Percentiles rank a stretch among this genome's conserved stretches.
phyloP scores from a whole-genome alignment of 2,888 invertebrate species.

The Himalopsyche kuldschensis region DNA sequence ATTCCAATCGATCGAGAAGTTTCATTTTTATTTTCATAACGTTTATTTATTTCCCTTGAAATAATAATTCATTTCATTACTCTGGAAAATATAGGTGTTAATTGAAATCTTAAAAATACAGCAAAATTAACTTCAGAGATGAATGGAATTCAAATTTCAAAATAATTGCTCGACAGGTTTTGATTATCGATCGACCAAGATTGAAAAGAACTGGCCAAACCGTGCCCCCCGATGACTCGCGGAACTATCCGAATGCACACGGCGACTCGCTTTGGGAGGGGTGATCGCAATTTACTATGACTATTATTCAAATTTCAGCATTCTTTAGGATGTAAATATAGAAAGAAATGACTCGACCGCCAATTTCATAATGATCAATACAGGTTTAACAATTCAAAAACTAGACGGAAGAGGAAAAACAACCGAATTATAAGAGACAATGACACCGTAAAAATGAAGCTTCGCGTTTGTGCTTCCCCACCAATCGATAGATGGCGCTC shows the following conservation, averaged over 20 bases:
- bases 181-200: slow-evolving; percentile 20
- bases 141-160: background rate
- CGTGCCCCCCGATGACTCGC: background rate
- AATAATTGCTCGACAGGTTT: background rate
- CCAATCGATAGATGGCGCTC: slow-evolving; percentile 64
- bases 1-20: background rate
- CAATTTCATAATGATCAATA: background rate
- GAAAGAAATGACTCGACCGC: background rate
- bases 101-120: no score
- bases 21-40: no score
- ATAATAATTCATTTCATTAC: no score
- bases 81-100: no score
- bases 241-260: background rate
- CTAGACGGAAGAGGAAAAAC: background rate
- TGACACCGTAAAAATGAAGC: slow-evolving; percentile 30
- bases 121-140: background rate
- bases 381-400: background rate
- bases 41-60: no score
- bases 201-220: slow-evolving; percentile 17
- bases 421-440: slow-evolving; percentile 10
- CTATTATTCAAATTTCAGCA: background rate
- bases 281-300: background rate
- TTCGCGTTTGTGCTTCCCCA: slow-evolving; percentile 18
- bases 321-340: background rate
- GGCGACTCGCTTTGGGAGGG: background rate